Base-by-base conservation (phyloP, 2,113 vertebrate species). In the Tetraodon nigroviridis region DNA sequence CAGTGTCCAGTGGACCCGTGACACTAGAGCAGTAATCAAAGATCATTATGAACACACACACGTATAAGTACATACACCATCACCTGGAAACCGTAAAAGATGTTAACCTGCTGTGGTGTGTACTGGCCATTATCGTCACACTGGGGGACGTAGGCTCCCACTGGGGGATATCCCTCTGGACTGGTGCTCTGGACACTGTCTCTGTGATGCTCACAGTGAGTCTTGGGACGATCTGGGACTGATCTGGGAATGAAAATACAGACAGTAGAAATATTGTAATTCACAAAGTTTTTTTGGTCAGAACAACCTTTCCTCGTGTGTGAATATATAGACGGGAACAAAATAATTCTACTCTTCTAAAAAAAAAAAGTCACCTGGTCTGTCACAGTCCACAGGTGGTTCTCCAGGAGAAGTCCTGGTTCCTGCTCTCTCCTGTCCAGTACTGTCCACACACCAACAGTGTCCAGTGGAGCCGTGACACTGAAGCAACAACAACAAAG, bases 361-460 rank as follows among this genome's bases (percentile, higher is more conserved):
- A n/a, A n/a, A 20, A 32, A 4, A n/a, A n/a, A n/a, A n/a, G n/a
- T n/a, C n/a, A n/a, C n/a, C n/a, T n/a, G n/a, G n/a, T 55, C 58
- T 73, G 48, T 66, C 65, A 0, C 93, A 94, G 70, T 76, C 84
- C 0, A 70, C 84, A 0, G 55, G 74, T 0, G 76, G 59, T 8
- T 70, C 69, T n/a, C 91, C 90, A 0, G 92, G 87, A 0, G 78
- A 58, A 0, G 83, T 91, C 21, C 86, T 81, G 0, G 92, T 94
- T 10, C 92, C 93, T 0, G 85, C 64, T 42, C 90, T 84, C 79
- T 94, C 92, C 45, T 84, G 85, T 13, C 93, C 92, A 0, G 61
- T 45, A 0, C 16, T 49, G 2, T 92, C 89, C 76, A 95, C 93
- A 0, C 93, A 95, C 93, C 93, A 95, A 70, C 93, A 94, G 50